Evolutionary conservation across 2,888 invertebrate genomes (phyloP).

Genomic region (Hirtodrosophila confusa): DNA sequence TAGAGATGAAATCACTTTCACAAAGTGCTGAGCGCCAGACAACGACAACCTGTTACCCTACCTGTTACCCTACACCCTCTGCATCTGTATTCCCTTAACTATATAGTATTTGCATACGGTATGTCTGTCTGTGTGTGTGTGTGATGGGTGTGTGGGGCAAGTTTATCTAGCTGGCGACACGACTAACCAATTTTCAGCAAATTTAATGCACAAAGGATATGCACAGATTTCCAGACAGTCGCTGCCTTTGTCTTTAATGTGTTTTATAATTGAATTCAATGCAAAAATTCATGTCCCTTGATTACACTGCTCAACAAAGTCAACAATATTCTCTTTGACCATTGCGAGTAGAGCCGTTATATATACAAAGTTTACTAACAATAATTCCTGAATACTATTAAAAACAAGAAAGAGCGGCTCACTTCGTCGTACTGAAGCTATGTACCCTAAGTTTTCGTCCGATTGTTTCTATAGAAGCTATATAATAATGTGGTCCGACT

Average conservation of each 20-base stretch:
- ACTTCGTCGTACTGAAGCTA: no score
- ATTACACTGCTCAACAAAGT: conserved; percentile 45
- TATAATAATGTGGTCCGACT: no score
- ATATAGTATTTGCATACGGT: conserved; percentile 41
- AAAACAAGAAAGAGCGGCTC: no score
- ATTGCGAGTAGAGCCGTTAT: no score
- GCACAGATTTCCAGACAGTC: conserved; percentile 60
- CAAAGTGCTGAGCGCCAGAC: conserved; percentile 65
- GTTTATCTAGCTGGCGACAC: conserved; percentile 75
- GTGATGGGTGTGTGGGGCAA: conserved; percentile 23
- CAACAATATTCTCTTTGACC: no score
- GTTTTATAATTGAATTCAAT: conserved; percentile 76
- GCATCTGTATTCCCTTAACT: conserved; percentile 50
- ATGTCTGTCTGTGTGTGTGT: background rate
- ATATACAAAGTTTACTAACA: no score
- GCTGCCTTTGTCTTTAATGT: conserved; percentile 54
- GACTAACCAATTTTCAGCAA: conserved; percentile 81
- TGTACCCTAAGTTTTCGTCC: no score
- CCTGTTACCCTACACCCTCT: background rate
- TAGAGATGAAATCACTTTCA: conserved; percentile 68
- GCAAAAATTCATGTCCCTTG: conserved; percentile 55
- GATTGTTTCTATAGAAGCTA: no score
- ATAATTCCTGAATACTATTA: no score
- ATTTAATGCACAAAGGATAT: conserved; percentile 72
- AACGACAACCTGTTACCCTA: conserved; percentile 34